Percentiles rank a stretch among this genome's conserved stretches.
These are phyloP conservation scores for Pimpla rufipes DNA, from an alignment of 2,888 invertebrate genomes.

Conservation along the genomic window DNA sequence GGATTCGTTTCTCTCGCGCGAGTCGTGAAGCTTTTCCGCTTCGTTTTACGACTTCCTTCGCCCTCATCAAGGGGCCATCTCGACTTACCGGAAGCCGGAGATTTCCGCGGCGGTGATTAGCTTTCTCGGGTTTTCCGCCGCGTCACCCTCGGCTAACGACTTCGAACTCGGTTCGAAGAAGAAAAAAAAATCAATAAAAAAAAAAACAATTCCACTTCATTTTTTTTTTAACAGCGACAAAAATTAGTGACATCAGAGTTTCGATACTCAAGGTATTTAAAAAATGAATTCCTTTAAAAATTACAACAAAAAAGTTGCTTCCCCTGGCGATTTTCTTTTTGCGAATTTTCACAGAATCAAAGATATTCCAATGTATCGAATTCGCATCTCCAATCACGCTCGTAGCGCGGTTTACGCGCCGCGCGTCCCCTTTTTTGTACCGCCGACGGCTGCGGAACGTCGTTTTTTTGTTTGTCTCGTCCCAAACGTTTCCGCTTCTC, in stretches of 20 bases:
- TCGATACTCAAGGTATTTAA: too few species aligned
- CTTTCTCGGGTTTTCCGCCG: background rate
- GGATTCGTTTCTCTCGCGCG: background rate
- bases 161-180: background rate
- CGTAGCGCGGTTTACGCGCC: background rate
- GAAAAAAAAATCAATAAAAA: background rate
- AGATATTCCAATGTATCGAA: slow-evolving; percentile 16
- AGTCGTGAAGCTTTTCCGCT: slow-evolving; percentile 8
- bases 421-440: slow-evolving; percentile 27
- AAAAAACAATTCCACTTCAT: background rate
- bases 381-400: background rate
- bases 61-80: background rate
- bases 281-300: background rate
- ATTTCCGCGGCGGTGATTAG: slow-evolving; percentile 2
- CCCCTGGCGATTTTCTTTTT: background rate
- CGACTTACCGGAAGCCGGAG: slow-evolving; percentile 17
- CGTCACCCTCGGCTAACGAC: background rate
- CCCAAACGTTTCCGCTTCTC: slow-evolving; percentile 39
- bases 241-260: too few species aligned
- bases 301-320: background rate
- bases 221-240: background rate
- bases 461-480: slow-evolving; percentile 23
- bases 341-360: background rate
- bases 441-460: slow-evolving; percentile 16
- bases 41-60: slow-evolving; percentile 24